phyloP scores from a whole-genome alignment of 2,113 vertebrate genomes.

The Oplegnathus fasciatus region DNA sequence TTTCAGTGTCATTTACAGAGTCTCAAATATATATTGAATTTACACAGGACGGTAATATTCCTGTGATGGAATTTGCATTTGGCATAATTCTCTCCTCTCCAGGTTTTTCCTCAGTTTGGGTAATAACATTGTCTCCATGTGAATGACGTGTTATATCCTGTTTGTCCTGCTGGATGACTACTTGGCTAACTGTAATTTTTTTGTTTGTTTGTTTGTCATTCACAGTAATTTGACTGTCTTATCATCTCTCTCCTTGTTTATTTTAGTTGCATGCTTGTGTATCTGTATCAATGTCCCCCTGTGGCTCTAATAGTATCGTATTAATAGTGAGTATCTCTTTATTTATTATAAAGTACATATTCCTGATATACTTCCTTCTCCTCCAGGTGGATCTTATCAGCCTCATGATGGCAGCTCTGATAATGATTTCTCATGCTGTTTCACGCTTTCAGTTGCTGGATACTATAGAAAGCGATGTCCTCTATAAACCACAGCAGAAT shows the following conservation, averaged over 20 bases:
- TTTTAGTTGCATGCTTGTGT: neutral
- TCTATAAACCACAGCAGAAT: neutral
- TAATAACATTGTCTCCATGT: constrained; percentile 59
- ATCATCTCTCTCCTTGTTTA: neutral
- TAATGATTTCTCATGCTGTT: neutral
- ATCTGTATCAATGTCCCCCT: neutral
- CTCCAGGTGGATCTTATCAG: neutral
- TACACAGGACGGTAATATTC: constrained; percentile 54
- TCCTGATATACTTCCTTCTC: neutral
- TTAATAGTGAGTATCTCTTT: neutral
- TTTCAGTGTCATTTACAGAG: constrained; percentile 68
- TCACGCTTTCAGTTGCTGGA: neutral
- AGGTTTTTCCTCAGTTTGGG: constrained; percentile 26
- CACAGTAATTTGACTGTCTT: neutral
- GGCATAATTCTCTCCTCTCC: constrained; percentile 41
- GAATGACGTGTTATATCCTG: constrained; percentile 62
- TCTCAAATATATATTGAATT: constrained; percentile 67
- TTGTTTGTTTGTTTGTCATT: neutral
- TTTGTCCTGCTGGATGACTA: constrained; percentile 33
- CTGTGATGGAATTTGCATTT: constrained; percentile 66
- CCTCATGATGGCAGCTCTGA: constrained; percentile 5
- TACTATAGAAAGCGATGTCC: neutral
- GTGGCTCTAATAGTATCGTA: neutral
- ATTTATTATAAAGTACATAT: neutral
- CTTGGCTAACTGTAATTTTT: constrained; percentile 11